These are phyloP conservation scores for Tipula helvola DNA, from an alignment of 2,888 invertebrate genomes.

Conservation along the genomic window DNA sequence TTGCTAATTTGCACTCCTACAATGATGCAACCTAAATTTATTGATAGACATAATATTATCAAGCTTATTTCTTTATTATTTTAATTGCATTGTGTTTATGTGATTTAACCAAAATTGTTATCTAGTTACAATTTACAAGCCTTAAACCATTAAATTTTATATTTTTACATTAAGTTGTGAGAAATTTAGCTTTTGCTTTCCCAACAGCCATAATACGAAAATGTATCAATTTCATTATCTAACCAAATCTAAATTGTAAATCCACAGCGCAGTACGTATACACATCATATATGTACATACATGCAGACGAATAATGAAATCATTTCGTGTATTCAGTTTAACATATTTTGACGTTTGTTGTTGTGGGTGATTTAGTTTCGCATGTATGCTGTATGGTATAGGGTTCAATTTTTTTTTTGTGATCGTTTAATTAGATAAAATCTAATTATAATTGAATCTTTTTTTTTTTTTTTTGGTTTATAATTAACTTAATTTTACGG, in stretches of 20 bases:
- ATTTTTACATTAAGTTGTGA: not conserved
- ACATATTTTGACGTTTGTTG: not conserved
- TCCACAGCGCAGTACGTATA: not conserved
- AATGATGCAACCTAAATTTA: no score
- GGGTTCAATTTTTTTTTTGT: not conserved
- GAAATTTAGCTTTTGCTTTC: not conserved
- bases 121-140: not conserved
- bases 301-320: not conserved
- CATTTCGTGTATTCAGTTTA: not conserved
- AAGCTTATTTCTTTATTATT: no score
- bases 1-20: no score
- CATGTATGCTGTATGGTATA: not conserved
- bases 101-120: not conserved
- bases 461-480: not conserved
- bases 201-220: not conserved
- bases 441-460: not conserved
- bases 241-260: not conserved
- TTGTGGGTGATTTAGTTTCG: not conserved
- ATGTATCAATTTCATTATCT: not conserved
- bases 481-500: not conserved
- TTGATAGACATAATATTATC: no score
- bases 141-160: not conserved
- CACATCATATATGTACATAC: no score
- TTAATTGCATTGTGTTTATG: no score
- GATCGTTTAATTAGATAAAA: not conserved